Base-by-base conservation (phyloP, 2,113 vertebrate species). In the Hystrix cristata region DNA sequence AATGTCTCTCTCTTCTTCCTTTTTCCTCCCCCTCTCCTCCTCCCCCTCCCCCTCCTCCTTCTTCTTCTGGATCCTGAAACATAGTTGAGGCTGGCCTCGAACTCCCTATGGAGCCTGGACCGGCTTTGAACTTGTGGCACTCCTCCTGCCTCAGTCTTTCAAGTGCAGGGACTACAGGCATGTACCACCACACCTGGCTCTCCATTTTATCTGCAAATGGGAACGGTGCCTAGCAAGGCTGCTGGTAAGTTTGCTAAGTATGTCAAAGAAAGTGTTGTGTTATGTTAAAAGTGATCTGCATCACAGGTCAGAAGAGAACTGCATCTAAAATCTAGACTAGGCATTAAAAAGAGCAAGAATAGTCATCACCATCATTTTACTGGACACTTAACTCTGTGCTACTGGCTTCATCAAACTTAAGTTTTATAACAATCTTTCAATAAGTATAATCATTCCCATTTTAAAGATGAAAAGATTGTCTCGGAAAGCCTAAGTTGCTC, bases 211-310 rank as follows among this genome's bases (percentile, higher is more conserved):
- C 84, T 92, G 43, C 11, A n/a, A 43, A 23, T 79, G 81, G 48
- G 57, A 90, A 69, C 18, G 79, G n/a, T 60, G 29, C 43, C 86
- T 93, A 16, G 55, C 59, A 90, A 18, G 19, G 9, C 7, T 34
- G 9, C 2, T 9, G 10, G 43, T 80, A 69, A 80, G 29, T 71
- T 59, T 25, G 60, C 79, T 16, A 74, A 53, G 34, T 74, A 10
- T 46, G 82, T 23, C 53, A 90, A 71, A 87, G 48, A 83, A 92
- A 94, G 9, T 31, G n/a, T 82, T 87, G 82, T 82, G 25, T 80
- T 78, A 81, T n/a, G 21, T 9, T 60, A 87, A 79, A 87, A 79
- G 15, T 1, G 1, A 87, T 38, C 31, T n/a, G 25, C 6, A 11
- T 46, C 16, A 60, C 92, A 94, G 57, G 79, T 80, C 69, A 46